Evolutionary conservation across 2,888 invertebrate species (phyloP).

Genomic region (Rotaria magnacalcarata): DNA sequence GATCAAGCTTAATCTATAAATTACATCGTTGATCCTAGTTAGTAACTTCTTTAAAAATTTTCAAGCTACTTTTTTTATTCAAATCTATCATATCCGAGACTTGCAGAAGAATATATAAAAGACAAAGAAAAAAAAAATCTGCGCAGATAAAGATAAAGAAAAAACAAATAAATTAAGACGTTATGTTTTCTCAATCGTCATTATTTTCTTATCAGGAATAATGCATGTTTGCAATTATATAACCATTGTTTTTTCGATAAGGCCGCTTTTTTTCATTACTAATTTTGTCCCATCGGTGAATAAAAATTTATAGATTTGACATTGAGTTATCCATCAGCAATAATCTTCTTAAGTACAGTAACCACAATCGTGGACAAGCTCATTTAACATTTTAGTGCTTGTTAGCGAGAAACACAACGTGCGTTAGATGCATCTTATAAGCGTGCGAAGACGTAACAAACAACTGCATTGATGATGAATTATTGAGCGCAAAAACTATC

Average conservation of each 20-base stretch:
- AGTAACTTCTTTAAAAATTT: not conserved
- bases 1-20: not conserved
- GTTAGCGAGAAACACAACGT: not conserved
- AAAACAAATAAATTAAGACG: too few relatives aligned
- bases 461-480: not conserved
- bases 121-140: too few relatives aligned
- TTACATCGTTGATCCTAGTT: not conserved
- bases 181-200: too few relatives aligned
- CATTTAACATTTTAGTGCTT: not conserved
- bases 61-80: not conserved
- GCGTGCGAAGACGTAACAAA: not conserved
- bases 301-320: not conserved
- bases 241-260: too few relatives aligned
- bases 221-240: too few relatives aligned
- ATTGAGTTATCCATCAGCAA: not conserved
- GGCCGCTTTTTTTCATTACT: not conserved
- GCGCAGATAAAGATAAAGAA: too few relatives aligned
- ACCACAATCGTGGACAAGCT: not conserved
- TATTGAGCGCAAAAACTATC: slow-evolving; percentile 1
- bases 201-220: too few relatives aligned
- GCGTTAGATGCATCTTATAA: not conserved
- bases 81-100: not conserved
- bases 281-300: not conserved
- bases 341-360: not conserved
- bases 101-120: too few relatives aligned